These are phyloP conservation scores for Desoria tigrina DNA, from an alignment of 2,888 invertebrate genomes.

Conservation along the genomic window DNA sequence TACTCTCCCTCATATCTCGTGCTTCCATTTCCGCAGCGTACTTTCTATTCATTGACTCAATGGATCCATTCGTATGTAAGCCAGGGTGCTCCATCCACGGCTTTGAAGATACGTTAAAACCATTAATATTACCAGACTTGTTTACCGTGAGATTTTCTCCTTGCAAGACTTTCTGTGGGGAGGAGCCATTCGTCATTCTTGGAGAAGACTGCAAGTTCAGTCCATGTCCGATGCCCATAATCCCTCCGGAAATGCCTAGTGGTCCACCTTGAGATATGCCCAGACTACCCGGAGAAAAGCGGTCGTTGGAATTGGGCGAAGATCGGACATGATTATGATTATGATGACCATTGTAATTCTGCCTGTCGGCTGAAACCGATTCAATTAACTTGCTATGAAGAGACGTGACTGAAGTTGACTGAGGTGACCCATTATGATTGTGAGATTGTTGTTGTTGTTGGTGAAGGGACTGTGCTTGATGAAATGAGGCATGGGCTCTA, in stretches of 20 bases:
- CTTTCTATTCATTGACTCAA: conserved; percentile 8
- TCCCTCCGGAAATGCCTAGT: conserved; percentile 40
- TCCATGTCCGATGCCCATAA: conserved; percentile 25
- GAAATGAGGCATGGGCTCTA: conserved; percentile 33
- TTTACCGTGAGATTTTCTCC: neutral
- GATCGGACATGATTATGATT: conserved; percentile 32
- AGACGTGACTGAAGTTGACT: conserved; percentile 43
- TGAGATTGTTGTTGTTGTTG: conserved; percentile 33
- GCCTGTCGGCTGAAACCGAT: conserved; percentile 39
- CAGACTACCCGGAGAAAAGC: conserved; percentile 22
- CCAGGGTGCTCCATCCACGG: conserved; percentile 13
- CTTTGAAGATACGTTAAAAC: conserved; percentile 3
- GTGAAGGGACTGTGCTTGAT: conserved; percentile 26
- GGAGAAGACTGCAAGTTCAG: conserved; percentile 21
- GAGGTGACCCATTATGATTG: conserved; percentile 30
- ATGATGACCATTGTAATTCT: conserved; percentile 36
- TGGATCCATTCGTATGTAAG: neutral
- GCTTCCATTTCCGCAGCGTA: conserved; percentile 18
- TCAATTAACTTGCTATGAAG: conserved; percentile 50
- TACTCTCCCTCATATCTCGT: conserved; percentile 16
- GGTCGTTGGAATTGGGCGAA: conserved; percentile 4
- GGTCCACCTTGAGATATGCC: conserved; percentile 44
- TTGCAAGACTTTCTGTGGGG: conserved; percentile 26
- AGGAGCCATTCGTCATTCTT: conserved; percentile 26
- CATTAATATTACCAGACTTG: neutral